These are phyloP conservation scores for Nothura maculosa DNA, from an alignment of 2,797 vertebrate species.

Conservation along the genomic window DNA sequence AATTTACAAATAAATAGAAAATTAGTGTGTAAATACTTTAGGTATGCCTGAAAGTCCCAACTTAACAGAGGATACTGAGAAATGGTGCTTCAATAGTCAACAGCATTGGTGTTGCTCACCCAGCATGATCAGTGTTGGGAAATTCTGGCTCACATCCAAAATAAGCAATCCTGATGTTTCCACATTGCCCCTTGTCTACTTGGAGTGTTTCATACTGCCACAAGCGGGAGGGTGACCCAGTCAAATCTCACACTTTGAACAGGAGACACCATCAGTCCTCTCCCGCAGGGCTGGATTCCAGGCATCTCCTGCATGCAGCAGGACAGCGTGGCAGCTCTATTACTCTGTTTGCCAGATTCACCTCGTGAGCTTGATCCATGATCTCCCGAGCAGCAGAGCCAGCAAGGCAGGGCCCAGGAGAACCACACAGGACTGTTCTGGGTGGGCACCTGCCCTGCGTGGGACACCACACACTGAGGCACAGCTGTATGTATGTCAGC, in stretches of 20 bases:
- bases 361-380: background rate
- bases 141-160: background rate
- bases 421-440: background rate
- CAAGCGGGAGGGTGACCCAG: background rate
- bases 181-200: rapidly evolving
- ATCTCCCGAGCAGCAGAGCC: background rate
- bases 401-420: background rate
- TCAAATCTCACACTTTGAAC: background rate
- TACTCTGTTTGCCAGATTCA: background rate
- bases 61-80: background rate
- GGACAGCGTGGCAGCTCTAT: background rate
- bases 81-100: background rate
- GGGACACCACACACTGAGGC: background rate
- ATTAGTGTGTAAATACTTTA: background rate
- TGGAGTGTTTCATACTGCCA: background rate
- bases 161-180: rapidly evolving
- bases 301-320: background rate
- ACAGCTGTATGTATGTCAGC: background rate
- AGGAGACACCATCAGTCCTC: rapidly evolving
- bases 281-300: background rate
- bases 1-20: background rate
- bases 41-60: rapidly evolving
- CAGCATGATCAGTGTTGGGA: background rate
- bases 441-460: rapidly evolving
- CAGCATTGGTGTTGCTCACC: background rate